Evolutionary conservation across 2,888 invertebrate species (phyloP), one percentile per base, ranked within the genome.

Genomic region (Colletes collaris): DNA sequence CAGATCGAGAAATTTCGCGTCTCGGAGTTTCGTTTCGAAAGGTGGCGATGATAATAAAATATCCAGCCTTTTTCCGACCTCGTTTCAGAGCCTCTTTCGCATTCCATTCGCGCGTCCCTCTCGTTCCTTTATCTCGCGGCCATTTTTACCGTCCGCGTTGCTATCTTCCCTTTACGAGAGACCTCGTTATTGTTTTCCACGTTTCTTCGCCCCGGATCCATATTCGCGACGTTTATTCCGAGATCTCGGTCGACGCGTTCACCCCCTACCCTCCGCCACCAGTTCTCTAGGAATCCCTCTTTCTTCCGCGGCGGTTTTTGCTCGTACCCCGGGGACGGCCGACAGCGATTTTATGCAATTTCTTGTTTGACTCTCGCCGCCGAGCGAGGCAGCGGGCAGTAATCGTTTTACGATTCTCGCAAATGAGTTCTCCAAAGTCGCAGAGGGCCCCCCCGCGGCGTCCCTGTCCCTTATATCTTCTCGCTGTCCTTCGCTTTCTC

Each of bases 381-480:
- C 76, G 81, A 77, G 70, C 75, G 62, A 70, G 66, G 79, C 84
- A 77, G 76, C 78, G 78, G 81, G 67, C 81, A 77, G 85, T 86
- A 87, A 85, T 88, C 88, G 88, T 84, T 88, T 88, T 87, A 87
- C 88, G 86, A 88, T 88, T 87, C 88, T 84, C 85, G 81, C 85
- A 87, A 88, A 88, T 88, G 87, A 88, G 83, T 88, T 88, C 87
- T 76, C 76, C 81, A 87, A 88, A 88, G 86, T 88, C 82, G 83
- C 86, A 72, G 27, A 81, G 70, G 79, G 79, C 81, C 81, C 70
- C 59, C 58, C 69, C 16, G 70, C 69, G 46, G 65, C 49, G 62
- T 44, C 56, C 16, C 44, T 55, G 49, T 71, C 49, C 73, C 52
- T 53, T 53, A 49, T 76, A 69, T 62, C 63, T 50, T 40, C 56